phyloP scores from a whole-genome alignment of 1,140 invertebrate genomes.

The Micrasema longulum region DNA sequence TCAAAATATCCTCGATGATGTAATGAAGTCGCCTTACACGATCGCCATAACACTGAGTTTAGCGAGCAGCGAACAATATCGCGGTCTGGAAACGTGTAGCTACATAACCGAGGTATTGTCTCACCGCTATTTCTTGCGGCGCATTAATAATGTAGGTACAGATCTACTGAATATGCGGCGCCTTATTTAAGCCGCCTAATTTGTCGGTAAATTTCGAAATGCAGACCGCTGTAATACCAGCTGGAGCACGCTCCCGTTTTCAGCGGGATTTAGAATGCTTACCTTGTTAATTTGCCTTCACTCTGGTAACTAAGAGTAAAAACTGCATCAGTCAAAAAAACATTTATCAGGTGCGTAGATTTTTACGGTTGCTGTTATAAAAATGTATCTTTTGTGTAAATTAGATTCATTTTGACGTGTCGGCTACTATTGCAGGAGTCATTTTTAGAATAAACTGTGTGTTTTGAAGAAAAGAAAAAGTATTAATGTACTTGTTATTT shows the following conservation, averaged over 20 bases:
- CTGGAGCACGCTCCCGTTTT: neutral
- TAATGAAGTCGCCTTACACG: neutral
- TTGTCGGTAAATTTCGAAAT: constrained; percentile 24
- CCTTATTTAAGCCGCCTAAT: constrained; percentile 34
- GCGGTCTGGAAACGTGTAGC: constrained; percentile 15
- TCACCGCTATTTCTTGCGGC: constrained; percentile 30
- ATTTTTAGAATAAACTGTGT: too few relatives aligned
- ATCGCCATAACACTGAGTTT: too few relatives aligned
- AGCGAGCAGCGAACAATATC: constrained; percentile 5
- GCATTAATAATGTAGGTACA: constrained; percentile 17
- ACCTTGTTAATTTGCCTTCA: neutral
- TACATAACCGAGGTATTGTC: constrained; percentile 31
- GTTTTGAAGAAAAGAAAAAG: too few relatives aligned
- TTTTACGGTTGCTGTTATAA: constrained; percentile 1
- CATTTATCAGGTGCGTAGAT: neutral
- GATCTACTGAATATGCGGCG: constrained; percentile 30
- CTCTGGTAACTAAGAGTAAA: neutral
- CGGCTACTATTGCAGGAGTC: too few relatives aligned
- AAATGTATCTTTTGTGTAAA: neutral
- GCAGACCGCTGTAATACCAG: constrained; percentile 30
- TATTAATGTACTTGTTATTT: too few relatives aligned
- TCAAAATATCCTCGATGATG: neutral
- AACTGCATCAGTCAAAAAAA: neutral
- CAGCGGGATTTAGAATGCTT: constrained; percentile 23
- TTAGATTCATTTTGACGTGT: neutral